phyloP scores from a whole-genome alignment of 2,888 invertebrate genomes.

The Ormyrus thymus region DNA sequence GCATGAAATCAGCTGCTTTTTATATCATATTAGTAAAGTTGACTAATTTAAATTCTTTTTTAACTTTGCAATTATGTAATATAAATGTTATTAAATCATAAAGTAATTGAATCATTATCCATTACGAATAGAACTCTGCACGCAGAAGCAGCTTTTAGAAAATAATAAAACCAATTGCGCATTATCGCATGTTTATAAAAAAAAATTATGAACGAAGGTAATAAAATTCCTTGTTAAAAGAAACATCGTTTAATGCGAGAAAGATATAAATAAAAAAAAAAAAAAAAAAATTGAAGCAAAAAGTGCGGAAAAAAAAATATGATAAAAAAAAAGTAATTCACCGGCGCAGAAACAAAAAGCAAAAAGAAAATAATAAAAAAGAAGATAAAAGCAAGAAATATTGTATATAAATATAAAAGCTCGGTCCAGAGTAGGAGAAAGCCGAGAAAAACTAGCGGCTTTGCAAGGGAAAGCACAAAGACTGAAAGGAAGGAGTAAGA shows the following conservation, averaged over 20 bases:
- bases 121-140: too few species aligned
- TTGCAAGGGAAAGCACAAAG: slow-evolving; percentile 4
- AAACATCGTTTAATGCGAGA: slow-evolving; percentile 2
- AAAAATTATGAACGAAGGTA: not conserved
- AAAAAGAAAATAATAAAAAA: not conserved
- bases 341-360: too few species aligned
- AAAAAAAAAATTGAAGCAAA: not conserved
- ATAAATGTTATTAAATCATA: too few species aligned
- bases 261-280: not conserved
- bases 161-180: too few species aligned
- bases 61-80: too few species aligned
- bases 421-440: not conserved
- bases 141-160: too few species aligned
- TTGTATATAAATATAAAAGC: slow-evolving; percentile 20
- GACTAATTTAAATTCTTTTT: too few species aligned
- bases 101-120: too few species aligned
- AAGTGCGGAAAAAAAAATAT: not conserved
- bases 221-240: not conserved
- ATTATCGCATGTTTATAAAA: too few species aligned
- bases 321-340: not conserved
- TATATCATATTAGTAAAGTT: too few species aligned
- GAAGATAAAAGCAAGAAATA: slow-evolving; percentile 19
- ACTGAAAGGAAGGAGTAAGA: slow-evolving; percentile 19
- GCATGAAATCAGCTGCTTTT: too few species aligned
- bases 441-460: not conserved